Evolutionary conservation across 2,888 invertebrate species (phyloP), one percentile per base, ranked within the genome.

Genomic region (Erebia ligea): DNA sequence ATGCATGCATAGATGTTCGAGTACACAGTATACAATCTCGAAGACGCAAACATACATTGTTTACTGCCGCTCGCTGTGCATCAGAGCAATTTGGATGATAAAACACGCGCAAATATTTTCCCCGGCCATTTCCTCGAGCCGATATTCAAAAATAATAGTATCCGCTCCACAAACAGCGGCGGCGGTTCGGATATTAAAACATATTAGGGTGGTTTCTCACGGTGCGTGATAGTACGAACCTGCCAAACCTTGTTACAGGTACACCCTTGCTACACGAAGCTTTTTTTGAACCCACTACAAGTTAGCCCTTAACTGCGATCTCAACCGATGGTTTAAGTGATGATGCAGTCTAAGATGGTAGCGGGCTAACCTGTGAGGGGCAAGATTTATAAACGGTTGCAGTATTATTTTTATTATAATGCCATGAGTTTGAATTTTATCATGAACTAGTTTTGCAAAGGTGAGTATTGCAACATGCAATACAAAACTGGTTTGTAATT

Each of bases 61-160:
- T 70, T 73, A 59, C 72, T 63, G 25, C 56, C 52, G 69, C 68
- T 57, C 72, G 61, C 57, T 75, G 76, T 76, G 76, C 77, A 78
- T 81, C 79, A 80, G 72, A 76, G 77, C 80, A 79, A 82, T 82
- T 81, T 81, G 76, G 76, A 79, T 79, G 77, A 79, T 81, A 81
- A 81, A 80, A 79, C 75, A 73, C 50, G 67, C 57, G 73, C 76
- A 78, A 81, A 80, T 78, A 79, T 81, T 80, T 79, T 77, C 77
- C 72, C 70, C 62, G 65, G 68, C 56, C 58, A 69, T 25, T 61
- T 52, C 67, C 69, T 70, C 73, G 73, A 67, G 62, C 42, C 76
- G 70, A 78, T 78, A 79, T 78, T 76, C 78, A 77, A 78, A 79
- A 79, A 80, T 80, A 78, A 80, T 78, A 80, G 73, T 69, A 77